phyloP scores from a whole-genome alignment of 2,888 invertebrate species.

The Rhingia rostrata region DNA sequence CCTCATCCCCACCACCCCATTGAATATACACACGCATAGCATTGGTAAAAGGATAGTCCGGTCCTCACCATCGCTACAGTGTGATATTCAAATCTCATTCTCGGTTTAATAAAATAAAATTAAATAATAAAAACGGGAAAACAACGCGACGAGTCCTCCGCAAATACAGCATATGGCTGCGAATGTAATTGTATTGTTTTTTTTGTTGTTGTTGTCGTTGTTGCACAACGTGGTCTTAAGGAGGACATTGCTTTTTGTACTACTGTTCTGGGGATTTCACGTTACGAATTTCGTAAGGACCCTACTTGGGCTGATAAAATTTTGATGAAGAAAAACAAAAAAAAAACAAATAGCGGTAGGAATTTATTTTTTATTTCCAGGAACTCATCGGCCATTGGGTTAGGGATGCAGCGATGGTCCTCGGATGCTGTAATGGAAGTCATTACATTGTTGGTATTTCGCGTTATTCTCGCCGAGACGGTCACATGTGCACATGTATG shows the following conservation, averaged over 20 bases:
- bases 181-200: conserved; percentile 62
- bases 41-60: conserved; percentile 16
- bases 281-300: conserved; percentile 17
- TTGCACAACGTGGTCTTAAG: conserved; percentile 50
- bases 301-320: conserved; percentile 59
- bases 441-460: conserved; percentile 62
- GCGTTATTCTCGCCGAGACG: conserved; percentile 14
- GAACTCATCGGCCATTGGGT: conserved; percentile 10
- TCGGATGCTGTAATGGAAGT: conserved; percentile 47
- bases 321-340: conserved; percentile 56
- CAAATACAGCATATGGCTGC: conserved; percentile 43
- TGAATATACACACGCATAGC: conserved; percentile 4
- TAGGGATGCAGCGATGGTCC: conserved; percentile 47
- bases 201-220: conserved; percentile 5
- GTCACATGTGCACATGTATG: not conserved
- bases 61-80: conserved; percentile 6
- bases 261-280: conserved; percentile 32
- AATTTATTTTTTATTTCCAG: conserved; percentile 52
- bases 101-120: conserved; percentile 59
- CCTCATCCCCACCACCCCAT: conserved; percentile 31
- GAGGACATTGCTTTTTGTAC: conserved; percentile 41
- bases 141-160: conserved; percentile 6
- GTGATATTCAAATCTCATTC: conserved; percentile 55
- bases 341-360: conserved; percentile 33
- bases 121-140: conserved; percentile 60